Evolutionary conservation across 2,888 invertebrate species (phyloP).

Genomic region (Amphiduros pacificus): DNA sequence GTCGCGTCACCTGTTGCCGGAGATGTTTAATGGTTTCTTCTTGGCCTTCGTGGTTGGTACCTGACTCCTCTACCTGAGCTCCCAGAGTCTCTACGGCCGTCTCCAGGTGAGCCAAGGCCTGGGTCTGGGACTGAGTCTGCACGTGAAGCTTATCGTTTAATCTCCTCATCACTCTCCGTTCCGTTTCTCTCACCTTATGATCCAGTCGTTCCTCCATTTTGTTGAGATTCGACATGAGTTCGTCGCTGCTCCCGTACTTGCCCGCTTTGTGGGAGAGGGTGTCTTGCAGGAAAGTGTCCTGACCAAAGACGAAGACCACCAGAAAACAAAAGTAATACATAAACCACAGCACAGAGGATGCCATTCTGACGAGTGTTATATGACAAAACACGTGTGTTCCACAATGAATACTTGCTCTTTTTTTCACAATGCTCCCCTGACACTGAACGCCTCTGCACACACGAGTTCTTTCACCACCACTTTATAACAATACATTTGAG

Average conservation of each 20-base stretch:
- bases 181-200: background rate
- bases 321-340: too few relatives aligned
- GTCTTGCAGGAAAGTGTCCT: background rate
- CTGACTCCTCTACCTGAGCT: too few relatives aligned
- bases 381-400: too few relatives aligned
- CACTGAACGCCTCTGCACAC: too few relatives aligned
- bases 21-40: background rate
- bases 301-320: background rate
- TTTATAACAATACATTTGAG: too few relatives aligned
- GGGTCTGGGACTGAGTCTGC: background rate
- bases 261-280: background rate
- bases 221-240: background rate
- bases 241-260: background rate
- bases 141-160: background rate
- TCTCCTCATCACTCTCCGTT: background rate
- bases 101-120: background rate
- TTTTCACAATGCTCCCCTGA: too few relatives aligned
- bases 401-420: too few relatives aligned
- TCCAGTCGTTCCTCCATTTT: background rate
- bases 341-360: too few relatives aligned
- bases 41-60: too few relatives aligned
- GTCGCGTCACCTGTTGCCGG: background rate
- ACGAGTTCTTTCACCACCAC: too few relatives aligned
- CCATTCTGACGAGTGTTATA: too few relatives aligned
- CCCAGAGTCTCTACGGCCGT: background rate